These are phyloP conservation scores for Anarhynchus alexandrinus DNA, from an alignment of 2,113 vertebrate species.

Conservation along the genomic window DNA sequence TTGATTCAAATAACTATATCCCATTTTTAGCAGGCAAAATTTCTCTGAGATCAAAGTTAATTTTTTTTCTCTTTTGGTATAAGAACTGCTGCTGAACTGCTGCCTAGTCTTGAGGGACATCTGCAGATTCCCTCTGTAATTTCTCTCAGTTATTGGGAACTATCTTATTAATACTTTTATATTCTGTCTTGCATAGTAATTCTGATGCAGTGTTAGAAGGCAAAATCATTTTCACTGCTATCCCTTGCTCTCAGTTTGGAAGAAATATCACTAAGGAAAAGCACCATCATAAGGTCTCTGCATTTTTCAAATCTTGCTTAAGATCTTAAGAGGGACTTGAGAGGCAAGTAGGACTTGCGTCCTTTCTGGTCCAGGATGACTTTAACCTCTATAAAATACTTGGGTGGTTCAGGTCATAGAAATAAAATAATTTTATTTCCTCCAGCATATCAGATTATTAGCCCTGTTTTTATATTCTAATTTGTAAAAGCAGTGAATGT, in stretches of 20 bases:
- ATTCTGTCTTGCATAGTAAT: background rate
- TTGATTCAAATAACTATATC: slow-evolving; percentile 5
- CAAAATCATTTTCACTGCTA: background rate
- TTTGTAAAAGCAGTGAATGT: background rate
- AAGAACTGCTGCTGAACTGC: background rate
- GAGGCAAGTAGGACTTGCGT: background rate
- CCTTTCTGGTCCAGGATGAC: background rate
- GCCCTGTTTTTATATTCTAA: background rate
- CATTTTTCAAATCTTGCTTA: background rate
- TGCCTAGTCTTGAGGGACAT: background rate
- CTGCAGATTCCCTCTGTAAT: background rate
- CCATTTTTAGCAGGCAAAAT: background rate
- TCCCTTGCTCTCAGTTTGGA: background rate
- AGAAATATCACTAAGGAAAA: background rate
- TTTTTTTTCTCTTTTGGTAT: background rate
- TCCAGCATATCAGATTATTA: background rate
- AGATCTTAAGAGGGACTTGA: background rate
- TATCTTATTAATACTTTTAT: background rate
- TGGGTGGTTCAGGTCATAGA: background rate
- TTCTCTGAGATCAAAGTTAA: background rate
- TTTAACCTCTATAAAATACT: background rate
- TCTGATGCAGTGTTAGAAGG: background rate
- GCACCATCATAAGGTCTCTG: background rate
- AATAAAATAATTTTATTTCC: background rate
- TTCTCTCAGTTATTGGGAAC: background rate